Base-by-base conservation (phyloP, 64 coral and sea anemone species). In the Porites lutea region DNA sequence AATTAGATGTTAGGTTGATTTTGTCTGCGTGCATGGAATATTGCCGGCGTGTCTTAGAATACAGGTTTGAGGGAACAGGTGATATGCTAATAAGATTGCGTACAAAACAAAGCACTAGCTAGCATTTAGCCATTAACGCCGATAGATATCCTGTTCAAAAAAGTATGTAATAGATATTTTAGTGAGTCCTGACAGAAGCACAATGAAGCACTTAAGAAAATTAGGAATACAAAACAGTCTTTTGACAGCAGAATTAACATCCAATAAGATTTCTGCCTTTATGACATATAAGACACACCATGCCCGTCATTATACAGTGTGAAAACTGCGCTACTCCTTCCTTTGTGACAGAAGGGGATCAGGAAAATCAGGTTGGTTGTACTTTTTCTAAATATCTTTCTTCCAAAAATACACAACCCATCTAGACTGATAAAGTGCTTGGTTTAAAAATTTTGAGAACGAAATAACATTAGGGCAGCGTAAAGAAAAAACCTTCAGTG, bases 191-290 rank as follows among this genome's bases (percentile, higher is more conserved):
- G 62, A 55, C 61, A 67, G 13, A 21, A 63, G 43, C 61, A 83
- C 81, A 68, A 84, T 51, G n/a, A 48, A 46, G 63, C 81, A 68
- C 81, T 84, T 84, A 67, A 68, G 45, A n/a, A 49, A 82, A 84
- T 49, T 2, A 8, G 10, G 8, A 45, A 84, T 1, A 67, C n/a
- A 48, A 63, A 51, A 51, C 15, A 4, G 3, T 8, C 22, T 84
- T 61, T 67, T 84, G 47, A 84, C 20, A 37, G 27, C 27, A 67
- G 48, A 84, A 84, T 52, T 69, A 49, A 48, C 64, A 13, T 47
- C 81, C 81, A 84, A 84, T 84, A 2, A 52, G 63, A 50, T 52
- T 2, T 2, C 8, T 10, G 13, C 47, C 21, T 61, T 44, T 19
- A 47, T 44, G 19, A 69, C 19, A 51, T 45, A 52, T 67, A 84